Percentiles rank a stretch among this genome's conserved stretches.
Conservation (phyloP, 2,888 invertebrate species). For the Mythimna vitellina region DNA sequence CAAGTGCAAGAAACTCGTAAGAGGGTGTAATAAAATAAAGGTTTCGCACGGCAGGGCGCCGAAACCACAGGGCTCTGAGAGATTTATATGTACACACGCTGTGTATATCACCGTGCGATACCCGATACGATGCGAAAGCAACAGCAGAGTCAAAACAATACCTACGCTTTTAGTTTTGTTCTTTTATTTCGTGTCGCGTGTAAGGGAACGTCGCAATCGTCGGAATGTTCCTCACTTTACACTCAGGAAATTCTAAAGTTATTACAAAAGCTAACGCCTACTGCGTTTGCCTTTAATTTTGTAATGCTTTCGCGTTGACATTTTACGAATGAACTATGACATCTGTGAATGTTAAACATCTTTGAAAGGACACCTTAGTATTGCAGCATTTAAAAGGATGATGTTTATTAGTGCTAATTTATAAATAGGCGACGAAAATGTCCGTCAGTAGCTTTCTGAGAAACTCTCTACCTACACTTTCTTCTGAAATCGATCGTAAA, state of each 20-base stretch:
- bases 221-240: conserved; percentile 35
- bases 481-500: conserved; percentile 50
- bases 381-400: conserved; percentile 36
- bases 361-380: conserved; percentile 32
- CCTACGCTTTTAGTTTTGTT: conserved; percentile 61
- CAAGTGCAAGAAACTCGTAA: conserved; percentile 82
- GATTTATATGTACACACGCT: conserved; percentile 67
- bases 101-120: conserved; percentile 69
- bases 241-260: conserved; percentile 45
- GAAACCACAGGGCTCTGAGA: conserved; percentile 74
- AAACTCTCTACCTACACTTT: conserved; percentile 42
- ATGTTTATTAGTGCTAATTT: conserved; percentile 19
- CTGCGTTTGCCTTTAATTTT: conserved; percentile 43
- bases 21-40: conserved; percentile 81
- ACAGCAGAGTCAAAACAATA: conserved; percentile 70
- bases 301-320: conserved; percentile 59
- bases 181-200: conserved; percentile 60
- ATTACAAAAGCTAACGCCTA: conserved; percentile 43
- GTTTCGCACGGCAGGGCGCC: conserved; percentile 77
- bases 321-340: conserved; percentile 49
- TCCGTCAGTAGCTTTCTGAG: conserved; percentile 18
- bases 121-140: conserved; percentile 68
- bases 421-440: conserved; percentile 17
- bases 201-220: conserved; percentile 32
- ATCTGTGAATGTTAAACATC: conserved; percentile 49